These are phyloP conservation scores for Nomada fucata DNA, from an alignment of 2,888 invertebrate species.

Conservation along the genomic window DNA sequence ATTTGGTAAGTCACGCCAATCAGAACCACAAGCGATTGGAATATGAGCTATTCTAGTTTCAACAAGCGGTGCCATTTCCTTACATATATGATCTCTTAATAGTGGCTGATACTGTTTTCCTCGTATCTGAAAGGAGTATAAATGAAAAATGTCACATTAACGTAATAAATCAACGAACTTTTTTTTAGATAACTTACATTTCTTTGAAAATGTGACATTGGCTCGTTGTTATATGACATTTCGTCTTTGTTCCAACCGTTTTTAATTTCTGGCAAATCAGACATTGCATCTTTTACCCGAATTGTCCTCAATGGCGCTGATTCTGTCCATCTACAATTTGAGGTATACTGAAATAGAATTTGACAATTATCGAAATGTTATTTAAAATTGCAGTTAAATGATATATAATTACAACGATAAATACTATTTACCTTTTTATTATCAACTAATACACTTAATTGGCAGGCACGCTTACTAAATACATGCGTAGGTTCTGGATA, in stretches of 20 bases:
- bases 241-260: constrained; percentile 90
- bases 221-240: constrained; percentile 89
- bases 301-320: constrained; percentile 92
- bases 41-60: constrained; percentile 91
- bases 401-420: neutral
- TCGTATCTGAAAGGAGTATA: constrained; percentile 85
- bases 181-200: constrained; percentile 76
- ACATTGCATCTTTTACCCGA: constrained; percentile 93
- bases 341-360: constrained; percentile 72
- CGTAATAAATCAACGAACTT: neutral
- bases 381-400: constrained; percentile 2
- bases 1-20: constrained; percentile 95
- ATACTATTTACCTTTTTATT: constrained; percentile 84
- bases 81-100: constrained; percentile 92
- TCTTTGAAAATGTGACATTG: constrained; percentile 91
- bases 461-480: constrained; percentile 89
- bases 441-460: constrained; percentile 87
- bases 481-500: constrained; percentile 93
- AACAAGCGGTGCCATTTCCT: constrained; percentile 92
- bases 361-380: constrained; percentile 10
- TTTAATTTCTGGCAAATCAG: constrained; percentile 90
- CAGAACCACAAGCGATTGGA: constrained; percentile 90
- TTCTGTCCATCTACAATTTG: constrained; percentile 87
- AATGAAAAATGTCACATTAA: neutral
- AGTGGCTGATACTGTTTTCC: constrained; percentile 86